Conservation (phyloP, 2,797 vertebrate species). For the Enteromius viviparus region DNA sequence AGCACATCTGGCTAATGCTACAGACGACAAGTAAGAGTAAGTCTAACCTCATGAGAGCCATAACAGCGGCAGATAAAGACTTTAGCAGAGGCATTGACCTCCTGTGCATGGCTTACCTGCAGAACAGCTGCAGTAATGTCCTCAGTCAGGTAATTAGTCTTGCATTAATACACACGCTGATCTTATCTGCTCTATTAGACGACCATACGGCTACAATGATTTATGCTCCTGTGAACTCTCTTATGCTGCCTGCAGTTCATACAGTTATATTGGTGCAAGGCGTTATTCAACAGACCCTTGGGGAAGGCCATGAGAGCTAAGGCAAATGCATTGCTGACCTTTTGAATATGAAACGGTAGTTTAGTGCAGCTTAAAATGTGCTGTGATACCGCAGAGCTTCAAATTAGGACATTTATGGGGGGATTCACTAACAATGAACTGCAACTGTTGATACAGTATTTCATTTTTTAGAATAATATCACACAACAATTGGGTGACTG, state of each 20-base stretch:
- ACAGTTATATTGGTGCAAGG: conserved; percentile 9
- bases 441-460: background rate
- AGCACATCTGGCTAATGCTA: conserved; percentile 52
- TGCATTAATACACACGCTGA: conserved; percentile 75
- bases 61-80: conserved; percentile 72
- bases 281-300: conserved; percentile 21
- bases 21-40: conserved; percentile 45
- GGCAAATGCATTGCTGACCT: conserved; percentile 31
- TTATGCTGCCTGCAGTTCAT: conserved; percentile 22
- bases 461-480: background rate
- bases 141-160: conserved; percentile 79
- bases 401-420: background rate
- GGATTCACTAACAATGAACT: background rate
- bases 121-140: conserved; percentile 72
- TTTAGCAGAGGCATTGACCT: conserved; percentile 68
- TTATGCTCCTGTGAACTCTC: conserved; percentile 56
- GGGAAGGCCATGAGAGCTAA: conserved; percentile 20
- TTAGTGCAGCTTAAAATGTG: conserved; percentile 8
- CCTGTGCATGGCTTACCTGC: conserved; percentile 71
- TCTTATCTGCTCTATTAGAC: conserved; percentile 73
- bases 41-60: conserved; percentile 72
- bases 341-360: background rate
- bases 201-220: conserved; percentile 56
- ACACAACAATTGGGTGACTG: background rate
- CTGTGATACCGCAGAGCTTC: background rate